phyloP scores from a whole-genome alignment of 2,797 vertebrate species.

The Oreochromis grahami region DNA sequence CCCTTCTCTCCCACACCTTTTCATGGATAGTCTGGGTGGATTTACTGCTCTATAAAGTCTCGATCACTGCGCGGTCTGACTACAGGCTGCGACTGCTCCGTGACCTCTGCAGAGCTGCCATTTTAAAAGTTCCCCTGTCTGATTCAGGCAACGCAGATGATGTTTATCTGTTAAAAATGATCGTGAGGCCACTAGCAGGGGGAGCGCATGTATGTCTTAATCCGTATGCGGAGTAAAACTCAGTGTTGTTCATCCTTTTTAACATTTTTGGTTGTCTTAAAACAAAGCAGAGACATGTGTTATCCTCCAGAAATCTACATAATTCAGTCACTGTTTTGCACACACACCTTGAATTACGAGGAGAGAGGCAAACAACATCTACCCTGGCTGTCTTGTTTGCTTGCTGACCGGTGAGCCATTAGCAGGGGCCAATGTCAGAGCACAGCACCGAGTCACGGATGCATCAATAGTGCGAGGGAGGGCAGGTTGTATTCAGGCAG shows the following conservation, averaged over 20 bases:
- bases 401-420: constrained; percentile 41
- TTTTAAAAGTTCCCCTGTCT: constrained; percentile 24
- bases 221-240: background rate
- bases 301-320: background rate
- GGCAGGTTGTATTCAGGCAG: constrained; percentile 36
- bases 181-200: background rate
- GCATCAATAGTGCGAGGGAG: constrained; percentile 44
- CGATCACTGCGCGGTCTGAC: background rate
- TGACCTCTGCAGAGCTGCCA: constrained; percentile 27
- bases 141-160: background rate
- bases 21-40: constrained; percentile 1
- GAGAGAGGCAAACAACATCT: background rate
- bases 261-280: background rate
- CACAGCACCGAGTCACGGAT: constrained; percentile 40
- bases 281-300: background rate
- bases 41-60: constrained; percentile 56
- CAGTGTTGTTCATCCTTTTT: background rate
- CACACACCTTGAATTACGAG: background rate
- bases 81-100: background rate
- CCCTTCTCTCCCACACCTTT: constrained; percentile 46
- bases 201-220: background rate
- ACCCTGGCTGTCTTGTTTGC: constrained; percentile 31
- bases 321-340: background rate
- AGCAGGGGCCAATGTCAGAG: constrained; percentile 57
- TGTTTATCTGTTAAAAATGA: background rate